A percentile compares a stretch with the other conserved stretches of the same genome.
These are phyloP conservation scores for Pachycephus smyrnensis DNA, from an alignment of 2,888 invertebrate genomes.

Conservation along the genomic window DNA sequence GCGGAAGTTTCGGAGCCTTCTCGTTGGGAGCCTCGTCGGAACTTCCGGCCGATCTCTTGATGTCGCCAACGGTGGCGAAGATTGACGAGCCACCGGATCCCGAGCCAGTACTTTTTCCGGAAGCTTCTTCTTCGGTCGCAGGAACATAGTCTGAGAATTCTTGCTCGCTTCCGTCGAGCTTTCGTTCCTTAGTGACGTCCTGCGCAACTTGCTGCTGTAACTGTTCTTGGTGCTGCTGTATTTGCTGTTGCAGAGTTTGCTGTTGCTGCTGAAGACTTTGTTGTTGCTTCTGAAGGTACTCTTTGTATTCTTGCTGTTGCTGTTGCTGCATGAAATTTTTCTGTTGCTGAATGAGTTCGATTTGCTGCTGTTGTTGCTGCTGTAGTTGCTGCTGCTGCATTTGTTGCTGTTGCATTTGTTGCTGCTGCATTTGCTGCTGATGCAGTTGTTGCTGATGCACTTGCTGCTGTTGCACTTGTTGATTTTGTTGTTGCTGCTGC, in stretches of 20 bases:
- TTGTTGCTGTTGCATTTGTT: constrained; percentile 29
- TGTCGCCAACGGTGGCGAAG: constrained; percentile 82
- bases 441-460: constrained; percentile 32
- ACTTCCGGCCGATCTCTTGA: constrained; percentile 73
- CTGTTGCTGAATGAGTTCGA: constrained; percentile 28
- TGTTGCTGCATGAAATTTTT: constrained; percentile 22
- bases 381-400: constrained; percentile 11
- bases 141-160: constrained; percentile 73
- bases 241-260: constrained; percentile 55
- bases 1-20: constrained; percentile 67
- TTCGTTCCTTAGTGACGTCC: constrained; percentile 70
- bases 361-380: constrained; percentile 26
- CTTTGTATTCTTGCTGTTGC: constrained; percentile 61
- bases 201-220: constrained; percentile 58
- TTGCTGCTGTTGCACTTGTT: constrained; percentile 30
- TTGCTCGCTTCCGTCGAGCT: constrained; percentile 72
- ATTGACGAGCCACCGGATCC: constrained; percentile 74
- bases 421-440: constrained; percentile 26
- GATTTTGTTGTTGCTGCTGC: constrained; percentile 34
- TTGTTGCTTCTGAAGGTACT: constrained; percentile 63
- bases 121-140: constrained; percentile 72
- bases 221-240: constrained; percentile 54
- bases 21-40: constrained; percentile 72
- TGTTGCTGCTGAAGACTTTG: constrained; percentile 43
- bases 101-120: constrained; percentile 72